Conservation (phyloP, 2,797 vertebrate species). For the Cryptoblepharus egeriae region DNA sequence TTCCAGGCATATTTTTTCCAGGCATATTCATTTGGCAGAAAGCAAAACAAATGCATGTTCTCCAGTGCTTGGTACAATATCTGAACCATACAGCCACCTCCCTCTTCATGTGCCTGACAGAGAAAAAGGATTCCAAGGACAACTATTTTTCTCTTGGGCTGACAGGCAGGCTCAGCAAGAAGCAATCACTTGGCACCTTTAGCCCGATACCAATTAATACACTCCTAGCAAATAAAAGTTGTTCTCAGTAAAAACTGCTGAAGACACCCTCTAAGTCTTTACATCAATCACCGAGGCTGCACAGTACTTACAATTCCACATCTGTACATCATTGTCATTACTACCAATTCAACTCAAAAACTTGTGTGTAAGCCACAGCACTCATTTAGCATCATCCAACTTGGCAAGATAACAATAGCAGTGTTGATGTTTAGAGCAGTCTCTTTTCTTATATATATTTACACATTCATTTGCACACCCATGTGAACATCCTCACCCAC, state of each 20-base stretch:
- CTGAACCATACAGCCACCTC: background rate
- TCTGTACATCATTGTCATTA: background rate
- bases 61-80: accelerated
- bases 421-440: background rate
- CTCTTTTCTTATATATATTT: background rate
- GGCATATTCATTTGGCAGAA: background rate
- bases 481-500: background rate
- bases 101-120: slow-evolving; percentile 3
- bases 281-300: background rate
- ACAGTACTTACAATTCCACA: background rate
- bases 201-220: slow-evolving; percentile 3
- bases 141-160: background rate
- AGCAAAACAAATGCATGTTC: background rate
- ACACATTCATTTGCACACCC: background rate
- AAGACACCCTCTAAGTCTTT: background rate
- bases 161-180: slow-evolving; percentile 36
- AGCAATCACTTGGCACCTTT: background rate
- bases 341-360: background rate
- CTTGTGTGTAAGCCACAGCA: background rate
- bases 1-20: too few species aligned
- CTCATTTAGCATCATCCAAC: slow-evolving; percentile 5
- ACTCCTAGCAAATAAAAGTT: background rate
- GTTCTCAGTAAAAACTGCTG: slow-evolving; percentile 1
- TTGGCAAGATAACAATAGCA: background rate
- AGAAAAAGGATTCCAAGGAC: slow-evolving; percentile 35